phyloP scores from a whole-genome alignment of 2,797 vertebrate genomes.

The Aphelocoma californica region DNA sequence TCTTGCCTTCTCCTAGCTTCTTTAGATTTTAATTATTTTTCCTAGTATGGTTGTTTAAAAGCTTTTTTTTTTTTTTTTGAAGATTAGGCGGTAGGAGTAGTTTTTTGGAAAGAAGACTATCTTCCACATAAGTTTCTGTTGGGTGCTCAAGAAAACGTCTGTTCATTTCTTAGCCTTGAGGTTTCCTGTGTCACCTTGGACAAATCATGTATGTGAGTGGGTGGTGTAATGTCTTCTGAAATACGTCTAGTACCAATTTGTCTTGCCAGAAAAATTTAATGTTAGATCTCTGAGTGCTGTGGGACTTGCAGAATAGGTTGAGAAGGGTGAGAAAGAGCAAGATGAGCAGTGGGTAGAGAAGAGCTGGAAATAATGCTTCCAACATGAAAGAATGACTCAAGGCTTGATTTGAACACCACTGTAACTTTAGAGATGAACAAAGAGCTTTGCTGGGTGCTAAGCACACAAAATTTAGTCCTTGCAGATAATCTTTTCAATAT shows the following conservation, averaged over 20 bases:
- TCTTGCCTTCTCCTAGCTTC: neutral
- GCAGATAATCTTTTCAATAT: neutral
- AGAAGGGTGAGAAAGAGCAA: neutral
- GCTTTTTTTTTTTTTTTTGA: neutral
- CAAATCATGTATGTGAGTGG: neutral
- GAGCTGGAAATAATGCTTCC: neutral
- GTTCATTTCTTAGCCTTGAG: neutral
- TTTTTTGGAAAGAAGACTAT: neutral
- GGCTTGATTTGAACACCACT: neutral
- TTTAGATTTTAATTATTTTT: neutral
- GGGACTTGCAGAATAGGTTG: neutral
- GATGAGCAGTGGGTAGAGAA: neutral
- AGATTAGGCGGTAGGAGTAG: neutral
- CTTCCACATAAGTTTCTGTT: neutral
- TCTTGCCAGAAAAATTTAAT: neutral
- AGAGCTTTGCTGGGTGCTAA: neutral
- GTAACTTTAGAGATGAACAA: neutral
- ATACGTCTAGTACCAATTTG: neutral
- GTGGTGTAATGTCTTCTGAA: neutral
- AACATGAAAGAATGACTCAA: neutral
- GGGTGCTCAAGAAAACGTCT: neutral
- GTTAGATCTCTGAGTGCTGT: neutral
- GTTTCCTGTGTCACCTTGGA: fast-evolving
- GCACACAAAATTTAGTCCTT: neutral
- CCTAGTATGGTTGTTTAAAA: neutral